Conservation (phyloP, 2,888 invertebrate species). For the Griposia aprilina region DNA sequence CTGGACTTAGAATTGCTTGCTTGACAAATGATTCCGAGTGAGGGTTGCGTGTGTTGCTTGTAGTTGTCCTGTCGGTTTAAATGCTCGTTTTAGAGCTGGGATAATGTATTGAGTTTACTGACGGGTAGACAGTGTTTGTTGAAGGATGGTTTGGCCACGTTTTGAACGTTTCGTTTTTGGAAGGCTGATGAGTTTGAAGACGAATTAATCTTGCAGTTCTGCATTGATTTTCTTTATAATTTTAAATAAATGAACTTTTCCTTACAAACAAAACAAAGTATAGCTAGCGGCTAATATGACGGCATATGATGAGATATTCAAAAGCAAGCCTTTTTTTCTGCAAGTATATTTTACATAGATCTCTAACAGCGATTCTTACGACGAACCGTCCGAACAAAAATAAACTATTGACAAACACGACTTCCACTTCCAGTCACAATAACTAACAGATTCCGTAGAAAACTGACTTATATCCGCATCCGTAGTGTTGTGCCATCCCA, state of each 20-base stretch:
- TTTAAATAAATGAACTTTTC: background rate
- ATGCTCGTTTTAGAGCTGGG: slow-evolving; percentile 39
- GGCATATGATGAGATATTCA: background rate
- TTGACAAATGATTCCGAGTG: slow-evolving; percentile 67
- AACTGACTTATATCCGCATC: slow-evolving; percentile 49
- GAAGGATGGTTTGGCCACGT: background rate
- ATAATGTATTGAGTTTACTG: slow-evolving; percentile 28
- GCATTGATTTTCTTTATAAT: too few relatives aligned
- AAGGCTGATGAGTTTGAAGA: background rate
- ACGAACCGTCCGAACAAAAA: background rate
- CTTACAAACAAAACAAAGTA: background rate
- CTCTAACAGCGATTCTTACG: background rate
- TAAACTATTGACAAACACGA: slow-evolving; percentile 8
- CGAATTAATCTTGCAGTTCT: background rate
- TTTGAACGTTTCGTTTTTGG: background rate
- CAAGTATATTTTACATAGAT: background rate
- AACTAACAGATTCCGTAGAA: slow-evolving; percentile 44
- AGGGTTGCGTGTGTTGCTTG: slow-evolving; percentile 55
- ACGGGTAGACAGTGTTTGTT: slow-evolving; percentile 1
- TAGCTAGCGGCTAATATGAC: background rate
- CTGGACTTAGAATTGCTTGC: slow-evolving; percentile 60
- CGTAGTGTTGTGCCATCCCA: slow-evolving; percentile 57
- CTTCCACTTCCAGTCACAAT: slow-evolving; percentile 31
- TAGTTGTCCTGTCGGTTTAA: slow-evolving; percentile 42
- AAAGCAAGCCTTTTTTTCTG: background rate